Conservation (phyloP, 2,888 invertebrate genomes). For the Meliscaeva auricollis region DNA sequence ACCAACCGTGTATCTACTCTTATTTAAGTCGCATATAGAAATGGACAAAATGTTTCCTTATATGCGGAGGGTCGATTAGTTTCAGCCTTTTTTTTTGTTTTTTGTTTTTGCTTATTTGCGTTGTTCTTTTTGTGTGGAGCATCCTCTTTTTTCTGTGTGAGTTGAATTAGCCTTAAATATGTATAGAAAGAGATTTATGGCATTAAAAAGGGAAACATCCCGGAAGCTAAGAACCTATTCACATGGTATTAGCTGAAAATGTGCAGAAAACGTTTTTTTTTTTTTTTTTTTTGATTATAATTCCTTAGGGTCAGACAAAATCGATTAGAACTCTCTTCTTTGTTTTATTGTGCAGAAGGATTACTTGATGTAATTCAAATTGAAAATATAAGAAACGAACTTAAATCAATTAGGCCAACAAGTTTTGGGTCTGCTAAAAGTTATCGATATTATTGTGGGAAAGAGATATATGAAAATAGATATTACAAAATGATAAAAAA, state of each 20-base stretch:
- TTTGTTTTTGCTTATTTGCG: not conserved
- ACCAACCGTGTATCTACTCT: not conserved
- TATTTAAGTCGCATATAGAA: not conserved
- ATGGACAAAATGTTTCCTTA: not conserved
- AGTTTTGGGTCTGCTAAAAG: not conserved
- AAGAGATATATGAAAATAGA: not conserved
- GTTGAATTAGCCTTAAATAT: not conserved
- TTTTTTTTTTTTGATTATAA: not conserved
- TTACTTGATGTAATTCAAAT: not conserved
- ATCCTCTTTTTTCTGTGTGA: not conserved
- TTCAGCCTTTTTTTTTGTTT: no score
- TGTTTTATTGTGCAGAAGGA: not conserved
- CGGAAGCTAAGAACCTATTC: not conserved
- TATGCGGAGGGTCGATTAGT: not conserved
- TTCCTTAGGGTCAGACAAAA: not conserved
- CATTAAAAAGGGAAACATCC: not conserved
- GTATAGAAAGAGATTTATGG: not conserved
- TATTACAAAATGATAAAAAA: not conserved
- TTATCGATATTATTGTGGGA: not conserved
- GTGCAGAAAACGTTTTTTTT: not conserved
- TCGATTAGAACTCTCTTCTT: not conserved
- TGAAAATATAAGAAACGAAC: not conserved
- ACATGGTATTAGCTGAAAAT: not conserved
- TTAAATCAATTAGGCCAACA: not conserved
- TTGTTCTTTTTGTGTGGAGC: not conserved